phyloP scores from a whole-genome alignment of 92 coral and sea anemone genomes.

The Paramuricea clavata region DNA sequence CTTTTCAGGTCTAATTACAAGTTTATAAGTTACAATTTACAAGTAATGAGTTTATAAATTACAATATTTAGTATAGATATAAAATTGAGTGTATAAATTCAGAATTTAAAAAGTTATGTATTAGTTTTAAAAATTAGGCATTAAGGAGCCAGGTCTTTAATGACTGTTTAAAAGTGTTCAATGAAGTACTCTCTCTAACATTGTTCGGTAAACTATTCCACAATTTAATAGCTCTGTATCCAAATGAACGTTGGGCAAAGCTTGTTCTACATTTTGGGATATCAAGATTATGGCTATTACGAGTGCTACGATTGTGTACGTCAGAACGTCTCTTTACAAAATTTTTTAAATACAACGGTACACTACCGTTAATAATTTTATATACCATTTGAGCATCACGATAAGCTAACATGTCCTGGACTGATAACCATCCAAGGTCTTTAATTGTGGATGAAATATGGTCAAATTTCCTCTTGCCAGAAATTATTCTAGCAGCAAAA shows the following conservation, averaged over 20 bases:
- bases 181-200: not conserved
- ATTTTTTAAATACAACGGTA: not conserved
- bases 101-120: not conserved
- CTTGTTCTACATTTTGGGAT: no score
- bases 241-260: slow-evolving; percentile 1
- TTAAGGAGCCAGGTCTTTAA: slow-evolving; percentile 11
- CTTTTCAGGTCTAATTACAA: slow-evolving; percentile 28
- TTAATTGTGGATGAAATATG: not conserved
- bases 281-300: not conserved
- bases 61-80: no score
- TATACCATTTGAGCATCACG: slow-evolving; percentile 8
- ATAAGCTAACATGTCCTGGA: not conserved
- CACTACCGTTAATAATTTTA: not conserved
- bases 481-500: not conserved
- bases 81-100: no score
- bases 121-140: no score
- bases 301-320: not conserved
- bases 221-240: not conserved
- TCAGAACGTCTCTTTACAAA: not conserved
- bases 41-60: no score
- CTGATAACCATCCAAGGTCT: slow-evolving; percentile 10
- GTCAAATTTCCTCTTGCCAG: not conserved
- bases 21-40: not conserved
- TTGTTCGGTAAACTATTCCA: slow-evolving; percentile 1
- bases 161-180: not conserved